Percentiles rank a stretch among this genome's conserved stretches.
Evolutionary conservation across 2,797 vertebrate species (phyloP).

Genomic region (Acanthurus leucopareius): DNA sequence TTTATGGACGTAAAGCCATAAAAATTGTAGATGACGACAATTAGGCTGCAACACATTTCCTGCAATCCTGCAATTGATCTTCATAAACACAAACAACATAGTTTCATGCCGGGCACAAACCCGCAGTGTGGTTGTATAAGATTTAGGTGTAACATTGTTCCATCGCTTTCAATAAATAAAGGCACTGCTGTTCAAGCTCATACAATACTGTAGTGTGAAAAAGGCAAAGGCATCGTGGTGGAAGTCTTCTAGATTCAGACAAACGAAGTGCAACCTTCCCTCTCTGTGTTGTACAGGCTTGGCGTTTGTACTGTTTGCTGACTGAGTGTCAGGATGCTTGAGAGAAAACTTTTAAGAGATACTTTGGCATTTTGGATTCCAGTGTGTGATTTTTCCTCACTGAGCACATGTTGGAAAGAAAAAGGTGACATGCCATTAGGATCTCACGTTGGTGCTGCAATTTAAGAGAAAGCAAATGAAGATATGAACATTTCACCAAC

Average conservation of each 20-base stretch:
- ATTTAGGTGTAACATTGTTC: slow-evolving; percentile 75
- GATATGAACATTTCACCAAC: slow-evolving; percentile 22
- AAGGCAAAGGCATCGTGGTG: slow-evolving; percentile 72
- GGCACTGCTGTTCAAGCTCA: slow-evolving; percentile 76
- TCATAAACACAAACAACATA: slow-evolving; percentile 41
- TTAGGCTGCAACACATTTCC: slow-evolving; percentile 21
- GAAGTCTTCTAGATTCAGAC: slow-evolving; percentile 48
- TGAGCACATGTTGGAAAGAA: slow-evolving; percentile 35
- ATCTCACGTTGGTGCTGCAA: neutral
- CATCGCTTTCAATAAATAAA: slow-evolving; percentile 78
- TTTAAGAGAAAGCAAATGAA: slow-evolving; percentile 23
- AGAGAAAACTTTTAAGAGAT: slow-evolving; percentile 42
- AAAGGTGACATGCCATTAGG: neutral
- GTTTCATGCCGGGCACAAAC: slow-evolving; percentile 50
- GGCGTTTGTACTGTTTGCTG: slow-evolving; percentile 21
- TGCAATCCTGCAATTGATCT: slow-evolving; percentile 35
- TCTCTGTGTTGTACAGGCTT: slow-evolving; percentile 33
- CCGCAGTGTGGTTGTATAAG: slow-evolving; percentile 29
- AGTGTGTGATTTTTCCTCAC: slow-evolving; percentile 51
- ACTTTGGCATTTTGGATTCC: slow-evolving; percentile 63
- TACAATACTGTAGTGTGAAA: slow-evolving; percentile 80
- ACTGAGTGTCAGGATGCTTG: slow-evolving; percentile 16
- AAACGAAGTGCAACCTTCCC: slow-evolving; percentile 51
- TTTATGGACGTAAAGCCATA: slow-evolving; percentile 31
- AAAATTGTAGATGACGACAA: slow-evolving; percentile 22